A percentile compares a stretch with the other conserved stretches of the same genome.
Evolutionary conservation across 2,113 vertebrate genomes (phyloP).

Genomic region (Pycnonotus jocosus): DNA sequence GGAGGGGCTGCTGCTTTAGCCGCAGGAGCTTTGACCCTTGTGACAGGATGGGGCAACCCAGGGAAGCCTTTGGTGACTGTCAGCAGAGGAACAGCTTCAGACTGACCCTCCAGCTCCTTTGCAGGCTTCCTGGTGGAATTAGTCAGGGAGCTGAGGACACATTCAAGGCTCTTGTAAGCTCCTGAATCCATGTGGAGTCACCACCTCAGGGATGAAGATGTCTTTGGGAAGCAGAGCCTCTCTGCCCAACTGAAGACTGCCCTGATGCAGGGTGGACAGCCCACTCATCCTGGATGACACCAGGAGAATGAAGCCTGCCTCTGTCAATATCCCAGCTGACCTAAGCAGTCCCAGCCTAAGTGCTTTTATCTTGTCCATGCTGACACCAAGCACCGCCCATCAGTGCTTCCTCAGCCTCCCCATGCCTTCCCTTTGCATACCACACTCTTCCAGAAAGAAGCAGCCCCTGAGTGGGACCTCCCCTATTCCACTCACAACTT

Average conservation of each 20-base stretch:
- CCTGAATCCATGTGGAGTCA: rapidly evolving
- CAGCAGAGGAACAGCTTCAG: neutral
- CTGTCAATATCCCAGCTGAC: neutral
- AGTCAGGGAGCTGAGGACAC: neutral
- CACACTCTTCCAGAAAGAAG: neutral
- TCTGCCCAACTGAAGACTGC: neutral
- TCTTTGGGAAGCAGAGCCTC: neutral
- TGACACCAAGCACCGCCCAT: neutral
- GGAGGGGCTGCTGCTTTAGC: neutral
- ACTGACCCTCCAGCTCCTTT: neutral
- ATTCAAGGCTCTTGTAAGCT: neutral
- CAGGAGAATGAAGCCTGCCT: neutral
- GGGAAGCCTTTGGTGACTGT: neutral
- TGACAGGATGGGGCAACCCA: neutral
- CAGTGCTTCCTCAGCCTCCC: neutral
- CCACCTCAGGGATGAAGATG: neutral
- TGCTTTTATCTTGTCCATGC: neutral
- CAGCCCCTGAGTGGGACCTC: neutral
- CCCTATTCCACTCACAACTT: neutral
- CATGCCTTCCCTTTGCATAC: neutral
- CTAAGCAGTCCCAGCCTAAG: neutral
- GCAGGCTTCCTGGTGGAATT: neutral
- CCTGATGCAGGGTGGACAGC: neutral
- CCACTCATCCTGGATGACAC: neutral
- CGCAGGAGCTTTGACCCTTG: neutral